Conservation (phyloP, 2,113 vertebrate genomes). For the Philantomba maxwellii region DNA sequence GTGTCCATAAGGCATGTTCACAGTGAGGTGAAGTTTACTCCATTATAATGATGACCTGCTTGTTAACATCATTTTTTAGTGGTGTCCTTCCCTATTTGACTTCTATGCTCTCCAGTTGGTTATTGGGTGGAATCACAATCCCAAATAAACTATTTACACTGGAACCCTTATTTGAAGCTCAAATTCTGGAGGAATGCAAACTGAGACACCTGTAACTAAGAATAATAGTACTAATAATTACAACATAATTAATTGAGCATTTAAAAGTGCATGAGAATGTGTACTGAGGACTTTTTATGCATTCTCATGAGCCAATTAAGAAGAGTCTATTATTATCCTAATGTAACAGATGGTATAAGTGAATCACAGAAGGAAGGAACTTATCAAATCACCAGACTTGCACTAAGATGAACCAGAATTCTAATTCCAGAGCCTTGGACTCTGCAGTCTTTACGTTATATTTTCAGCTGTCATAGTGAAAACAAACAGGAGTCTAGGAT, state of each 20-base stretch:
- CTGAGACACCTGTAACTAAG: background rate
- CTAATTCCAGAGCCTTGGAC: background rate
- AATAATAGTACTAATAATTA: slow-evolving; percentile 17
- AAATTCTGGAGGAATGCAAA: background rate
- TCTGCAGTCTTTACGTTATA: background rate
- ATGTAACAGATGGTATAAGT: slow-evolving; percentile 27
- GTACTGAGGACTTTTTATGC: background rate
- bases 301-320: background rate
- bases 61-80: background rate
- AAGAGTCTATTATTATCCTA: background rate
- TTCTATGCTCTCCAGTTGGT: background rate
- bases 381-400: background rate
- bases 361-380: slow-evolving; percentile 7
- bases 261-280: background rate
- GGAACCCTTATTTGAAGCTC: background rate
- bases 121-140: background rate
- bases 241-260: background rate
- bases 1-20: background rate
- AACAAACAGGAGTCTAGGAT: background rate
- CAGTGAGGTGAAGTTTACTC: background rate
- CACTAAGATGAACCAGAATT: background rate
- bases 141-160: background rate
- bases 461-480: background rate
- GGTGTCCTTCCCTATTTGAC: background rate
- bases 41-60: background rate